phyloP scores from a whole-genome alignment of 2,113 vertebrate genomes.

The Strigops habroptila region DNA sequence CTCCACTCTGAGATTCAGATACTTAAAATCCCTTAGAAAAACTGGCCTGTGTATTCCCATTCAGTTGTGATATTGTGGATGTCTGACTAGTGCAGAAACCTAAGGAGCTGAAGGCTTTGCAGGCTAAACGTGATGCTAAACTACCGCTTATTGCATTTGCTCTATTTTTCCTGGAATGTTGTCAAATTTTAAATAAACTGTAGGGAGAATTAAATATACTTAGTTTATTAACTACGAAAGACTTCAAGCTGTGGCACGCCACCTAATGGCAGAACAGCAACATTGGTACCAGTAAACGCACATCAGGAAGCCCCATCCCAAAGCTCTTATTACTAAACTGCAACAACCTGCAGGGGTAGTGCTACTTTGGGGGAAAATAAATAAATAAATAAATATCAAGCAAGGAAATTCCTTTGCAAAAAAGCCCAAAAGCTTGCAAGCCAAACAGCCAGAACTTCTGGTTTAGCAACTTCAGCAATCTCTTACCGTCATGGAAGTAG shows the following conservation, averaged over 20 bases:
- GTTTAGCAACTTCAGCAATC: not conserved
- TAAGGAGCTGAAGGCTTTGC: not conserved
- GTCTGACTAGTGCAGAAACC: not conserved
- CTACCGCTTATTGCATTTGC: not conserved
- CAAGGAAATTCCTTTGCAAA: not conserved
- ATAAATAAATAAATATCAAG: not conserved
- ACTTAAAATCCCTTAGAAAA: not conserved
- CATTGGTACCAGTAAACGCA: accelerated
- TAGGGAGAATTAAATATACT: not conserved
- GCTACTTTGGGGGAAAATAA: accelerated
- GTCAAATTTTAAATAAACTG: not conserved
- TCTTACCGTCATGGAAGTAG: not conserved
- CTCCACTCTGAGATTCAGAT: not conserved
- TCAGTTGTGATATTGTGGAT: not conserved
- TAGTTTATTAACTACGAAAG: not conserved
- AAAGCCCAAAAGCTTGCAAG: not conserved
- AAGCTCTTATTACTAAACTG: not conserved
- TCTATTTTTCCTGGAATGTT: not conserved
- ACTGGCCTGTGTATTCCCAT: not conserved
- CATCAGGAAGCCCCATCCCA: not conserved
- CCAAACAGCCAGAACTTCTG: not conserved
- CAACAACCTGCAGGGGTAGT: not conserved
- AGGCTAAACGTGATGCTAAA: not conserved
- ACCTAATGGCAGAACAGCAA: not conserved
- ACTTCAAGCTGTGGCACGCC: not conserved